These are phyloP conservation scores for Scaptomyza montana DNA, from an alignment of 1,140 invertebrate species.

Conservation along the genomic window DNA sequence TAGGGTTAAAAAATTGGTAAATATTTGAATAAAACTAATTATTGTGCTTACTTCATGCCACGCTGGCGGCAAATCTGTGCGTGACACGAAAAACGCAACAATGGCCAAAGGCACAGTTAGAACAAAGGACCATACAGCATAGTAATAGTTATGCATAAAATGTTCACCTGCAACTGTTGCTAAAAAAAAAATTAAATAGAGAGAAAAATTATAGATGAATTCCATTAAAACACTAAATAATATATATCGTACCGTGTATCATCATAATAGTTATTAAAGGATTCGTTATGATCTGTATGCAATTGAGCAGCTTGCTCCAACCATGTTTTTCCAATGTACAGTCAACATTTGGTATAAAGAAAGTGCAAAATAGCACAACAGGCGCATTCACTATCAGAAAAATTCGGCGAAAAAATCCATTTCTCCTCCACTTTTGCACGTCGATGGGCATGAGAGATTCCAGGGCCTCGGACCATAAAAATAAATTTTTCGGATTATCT, in stretches of 20 bases:
- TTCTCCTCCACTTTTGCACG: constrained; percentile 19
- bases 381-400: constrained; percentile 21
- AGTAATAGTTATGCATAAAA: no score
- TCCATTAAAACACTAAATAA: no score
- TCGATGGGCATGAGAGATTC: constrained; percentile 39
- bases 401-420: constrained; percentile 23
- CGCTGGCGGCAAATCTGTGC: constrained; percentile 50
- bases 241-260: constrained; percentile 27
- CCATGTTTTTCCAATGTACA: constrained; percentile 53
- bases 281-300: constrained; percentile 49
- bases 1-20: no score
- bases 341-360: constrained; percentile 51
- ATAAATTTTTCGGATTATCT: constrained; percentile 42
- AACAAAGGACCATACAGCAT: constrained; percentile 34
- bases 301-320: constrained; percentile 64
- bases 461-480: constrained; percentile 33
- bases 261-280: constrained; percentile 42
- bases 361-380: constrained; percentile 1
- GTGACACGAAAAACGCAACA: constrained; percentile 29
- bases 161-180: no score
- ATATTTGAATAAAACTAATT: no score
- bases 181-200: no score
- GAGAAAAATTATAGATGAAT: no score
- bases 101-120: constrained; percentile 54
- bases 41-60: constrained; percentile 46